Conservation (phyloP, 2,888 invertebrate species). For the Dorcus hopei region DNA sequence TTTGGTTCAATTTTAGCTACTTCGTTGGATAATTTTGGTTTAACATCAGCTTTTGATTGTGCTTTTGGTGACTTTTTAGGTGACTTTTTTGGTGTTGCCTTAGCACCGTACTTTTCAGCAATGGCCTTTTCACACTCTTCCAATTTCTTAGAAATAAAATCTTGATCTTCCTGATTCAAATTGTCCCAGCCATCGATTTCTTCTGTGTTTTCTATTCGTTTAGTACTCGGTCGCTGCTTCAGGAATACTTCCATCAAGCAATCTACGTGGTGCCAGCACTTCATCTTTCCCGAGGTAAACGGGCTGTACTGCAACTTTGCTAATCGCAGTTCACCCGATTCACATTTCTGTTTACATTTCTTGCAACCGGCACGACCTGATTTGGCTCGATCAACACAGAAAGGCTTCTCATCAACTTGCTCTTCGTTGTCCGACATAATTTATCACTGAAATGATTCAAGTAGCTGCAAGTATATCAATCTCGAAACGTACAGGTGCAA, state of each 20-base stretch:
- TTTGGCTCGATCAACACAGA: constrained; percentile 76
- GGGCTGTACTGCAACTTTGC: constrained; percentile 78
- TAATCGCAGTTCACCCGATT: constrained; percentile 67
- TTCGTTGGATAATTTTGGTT: background rate
- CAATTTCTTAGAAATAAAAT: constrained; percentile 61
- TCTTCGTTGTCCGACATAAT: constrained; percentile 13
- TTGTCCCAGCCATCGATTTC: constrained; percentile 77
- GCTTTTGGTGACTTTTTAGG: background rate
- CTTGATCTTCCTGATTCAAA: constrained; percentile 65
- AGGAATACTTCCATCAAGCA: constrained; percentile 78
- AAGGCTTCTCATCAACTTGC: constrained; percentile 53
- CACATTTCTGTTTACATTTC: constrained; percentile 79
- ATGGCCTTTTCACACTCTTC: constrained; percentile 59
- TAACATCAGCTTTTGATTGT: background rate
- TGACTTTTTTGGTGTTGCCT: constrained; percentile 46
- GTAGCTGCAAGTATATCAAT: too few relatives aligned
- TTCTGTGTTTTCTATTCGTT: constrained; percentile 72
- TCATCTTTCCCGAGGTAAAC: constrained; percentile 73
- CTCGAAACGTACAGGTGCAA: too few relatives aligned
- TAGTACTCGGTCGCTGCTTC: constrained; percentile 77
- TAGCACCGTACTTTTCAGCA: constrained; percentile 53
- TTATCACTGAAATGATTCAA: background rate
- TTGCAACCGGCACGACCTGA: constrained; percentile 79
- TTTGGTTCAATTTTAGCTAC: background rate
- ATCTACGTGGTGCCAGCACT: constrained; percentile 76